Evolutionary conservation across 2,797 vertebrate genomes (phyloP).

Genomic region (Enteromius anoplus): DNA sequence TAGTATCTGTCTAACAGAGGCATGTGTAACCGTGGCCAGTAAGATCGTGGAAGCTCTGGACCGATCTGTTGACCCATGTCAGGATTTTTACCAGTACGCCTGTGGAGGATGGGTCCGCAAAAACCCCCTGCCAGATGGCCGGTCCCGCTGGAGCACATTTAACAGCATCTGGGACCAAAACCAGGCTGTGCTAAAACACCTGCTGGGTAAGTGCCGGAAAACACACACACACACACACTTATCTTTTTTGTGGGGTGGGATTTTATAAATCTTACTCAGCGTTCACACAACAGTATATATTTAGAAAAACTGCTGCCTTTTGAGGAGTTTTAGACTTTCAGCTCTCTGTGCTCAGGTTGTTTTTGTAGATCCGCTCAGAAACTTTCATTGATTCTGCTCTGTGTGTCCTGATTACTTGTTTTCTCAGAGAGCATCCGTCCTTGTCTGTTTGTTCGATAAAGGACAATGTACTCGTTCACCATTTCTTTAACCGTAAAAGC

Average conservation of each 20-base stretch:
- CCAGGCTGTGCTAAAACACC: constrained; percentile 93
- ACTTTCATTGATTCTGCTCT: not conserved
- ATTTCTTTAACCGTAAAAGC: not conserved
- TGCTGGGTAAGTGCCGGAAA: constrained; percentile 82
- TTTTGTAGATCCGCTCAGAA: not conserved
- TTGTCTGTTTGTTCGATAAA: not conserved
- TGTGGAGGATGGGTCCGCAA: constrained; percentile 95
- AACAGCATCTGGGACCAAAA: constrained; percentile 99
- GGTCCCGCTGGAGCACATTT: constrained; percentile 96
- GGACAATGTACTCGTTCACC: not conserved
- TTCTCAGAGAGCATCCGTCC: not conserved
- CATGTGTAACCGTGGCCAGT: constrained; percentile 90
- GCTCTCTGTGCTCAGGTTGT: not conserved
- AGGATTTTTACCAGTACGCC: constrained; percentile 97
- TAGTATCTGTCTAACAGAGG: constrained; percentile 87
- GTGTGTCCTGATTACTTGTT: constrained; percentile 23
- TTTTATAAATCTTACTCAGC: constrained; percentile 15
- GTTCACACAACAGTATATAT: constrained; percentile 1
- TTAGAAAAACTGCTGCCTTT: constrained; percentile 7
- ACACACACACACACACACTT: constrained; percentile 22
- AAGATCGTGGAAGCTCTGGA: constrained; percentile 94
- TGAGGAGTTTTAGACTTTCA: not conserved
- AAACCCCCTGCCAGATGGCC: constrained; percentile 91
- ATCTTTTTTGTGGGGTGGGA: not conserved
- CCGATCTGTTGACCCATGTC: constrained; percentile 83